Evolutionary conservation across 2,113 vertebrate genomes (phyloP).

Genomic region (Ploceus nigricollis): DNA sequence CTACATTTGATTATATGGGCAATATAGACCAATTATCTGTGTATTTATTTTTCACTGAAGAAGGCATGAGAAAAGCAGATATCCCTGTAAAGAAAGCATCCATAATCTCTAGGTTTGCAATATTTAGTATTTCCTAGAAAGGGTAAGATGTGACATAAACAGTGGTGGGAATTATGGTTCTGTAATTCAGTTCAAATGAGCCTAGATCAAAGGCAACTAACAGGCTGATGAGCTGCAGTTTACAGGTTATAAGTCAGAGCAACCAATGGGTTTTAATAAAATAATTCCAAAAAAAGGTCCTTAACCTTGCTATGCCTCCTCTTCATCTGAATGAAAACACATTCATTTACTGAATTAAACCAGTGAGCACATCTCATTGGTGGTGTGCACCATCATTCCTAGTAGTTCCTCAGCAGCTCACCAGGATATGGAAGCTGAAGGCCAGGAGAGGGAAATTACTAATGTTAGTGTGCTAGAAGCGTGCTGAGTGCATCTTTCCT

Average conservation of each 20-base stretch:
- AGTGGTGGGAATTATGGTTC: neutral
- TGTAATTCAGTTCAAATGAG: neutral
- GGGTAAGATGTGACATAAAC: neutral
- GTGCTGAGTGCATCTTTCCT: neutral
- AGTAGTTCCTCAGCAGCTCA: neutral
- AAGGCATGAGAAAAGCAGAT: neutral
- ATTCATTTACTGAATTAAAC: neutral
- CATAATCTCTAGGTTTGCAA: neutral
- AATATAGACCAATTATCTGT: neutral
- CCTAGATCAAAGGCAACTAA: neutral
- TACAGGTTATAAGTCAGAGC: neutral
- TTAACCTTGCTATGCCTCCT: neutral
- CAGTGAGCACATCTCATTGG: neutral
- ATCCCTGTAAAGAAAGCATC: neutral
- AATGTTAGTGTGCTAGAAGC: neutral
- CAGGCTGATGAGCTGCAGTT: neutral
- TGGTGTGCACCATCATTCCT: neutral
- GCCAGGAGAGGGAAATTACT: neutral
- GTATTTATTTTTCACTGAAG: neutral
- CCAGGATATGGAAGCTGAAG: neutral
- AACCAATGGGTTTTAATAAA: conserved; percentile 3
- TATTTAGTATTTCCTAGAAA: neutral
- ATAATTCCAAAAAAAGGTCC: neutral
- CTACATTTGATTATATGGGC: neutral
- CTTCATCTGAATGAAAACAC: neutral